These are phyloP conservation scores for Agapetus fuscipes DNA, from an alignment of 2,888 invertebrate genomes.

Conservation along the genomic window DNA sequence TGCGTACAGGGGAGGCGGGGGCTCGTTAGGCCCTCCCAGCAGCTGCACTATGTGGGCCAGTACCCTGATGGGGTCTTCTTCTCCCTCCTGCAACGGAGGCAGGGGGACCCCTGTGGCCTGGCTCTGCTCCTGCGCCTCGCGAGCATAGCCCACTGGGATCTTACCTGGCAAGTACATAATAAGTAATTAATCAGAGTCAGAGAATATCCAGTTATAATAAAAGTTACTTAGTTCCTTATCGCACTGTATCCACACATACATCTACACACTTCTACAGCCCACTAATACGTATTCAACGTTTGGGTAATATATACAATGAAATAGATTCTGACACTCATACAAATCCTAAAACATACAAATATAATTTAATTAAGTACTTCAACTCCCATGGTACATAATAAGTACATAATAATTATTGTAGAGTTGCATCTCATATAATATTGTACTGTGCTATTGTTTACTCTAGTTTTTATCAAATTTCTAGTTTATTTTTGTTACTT, in stretches of 20 bases:
- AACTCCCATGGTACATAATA: too few species aligned
- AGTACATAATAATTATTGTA: too few species aligned
- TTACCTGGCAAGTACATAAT: conserved; percentile 5
- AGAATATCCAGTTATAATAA: background rate
- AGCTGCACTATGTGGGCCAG: conserved; percentile 2
- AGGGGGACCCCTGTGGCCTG: conserved; percentile 4
- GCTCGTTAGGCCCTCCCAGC: background rate
- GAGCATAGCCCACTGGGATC: conserved; percentile 10
- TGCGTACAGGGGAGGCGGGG: conserved; percentile 5
- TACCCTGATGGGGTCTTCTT: conserved; percentile 3
- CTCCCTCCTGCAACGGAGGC: conserved; percentile 2
- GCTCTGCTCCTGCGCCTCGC: conserved; percentile 2
- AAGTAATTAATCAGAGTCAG: background rate
- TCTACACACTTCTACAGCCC: too few species aligned
- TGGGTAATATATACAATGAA: too few species aligned
- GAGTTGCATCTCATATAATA: too few species aligned
- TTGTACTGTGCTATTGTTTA: too few species aligned
- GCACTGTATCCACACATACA: background rate
- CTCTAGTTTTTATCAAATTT: too few species aligned
- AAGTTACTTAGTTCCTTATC: background rate
- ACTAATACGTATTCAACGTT: too few species aligned
- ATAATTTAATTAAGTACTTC: too few species aligned
- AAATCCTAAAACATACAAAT: too few species aligned
- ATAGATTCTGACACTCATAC: too few species aligned
- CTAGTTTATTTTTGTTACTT: too few species aligned